Conservation (phyloP, 2,888 invertebrate genomes). For the Orthonychiurus folsomi region DNA sequence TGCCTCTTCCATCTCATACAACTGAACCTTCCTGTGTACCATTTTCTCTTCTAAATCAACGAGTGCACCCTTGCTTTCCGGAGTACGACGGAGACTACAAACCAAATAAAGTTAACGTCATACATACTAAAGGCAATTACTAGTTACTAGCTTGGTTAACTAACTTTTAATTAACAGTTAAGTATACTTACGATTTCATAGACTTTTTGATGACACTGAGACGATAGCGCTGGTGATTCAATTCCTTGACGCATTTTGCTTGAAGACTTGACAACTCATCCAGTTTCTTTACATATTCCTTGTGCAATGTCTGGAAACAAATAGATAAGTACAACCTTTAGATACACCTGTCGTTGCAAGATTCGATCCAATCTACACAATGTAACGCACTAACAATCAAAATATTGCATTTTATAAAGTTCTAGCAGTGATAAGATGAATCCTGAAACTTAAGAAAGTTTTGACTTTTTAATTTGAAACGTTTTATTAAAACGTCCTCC, state of each 20-base stretch:
- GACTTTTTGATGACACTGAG: conserved; percentile 69
- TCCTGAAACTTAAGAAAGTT: too few species aligned
- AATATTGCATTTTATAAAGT: conserved; percentile 2
- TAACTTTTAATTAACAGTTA: too few species aligned
- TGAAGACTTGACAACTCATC: conserved; percentile 76
- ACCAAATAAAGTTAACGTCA: too few species aligned
- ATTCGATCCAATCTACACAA: neutral
- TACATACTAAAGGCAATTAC: too few species aligned
- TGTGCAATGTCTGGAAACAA: conserved; percentile 63
- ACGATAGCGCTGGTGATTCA: conserved; percentile 84
- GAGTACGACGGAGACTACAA: conserved; percentile 27
- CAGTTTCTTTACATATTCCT: conserved; percentile 72
- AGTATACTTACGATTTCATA: conserved; percentile 66
- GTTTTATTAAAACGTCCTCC: too few species aligned
- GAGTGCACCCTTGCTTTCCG: conserved; percentile 45
- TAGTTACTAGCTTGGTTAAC: too few species aligned
- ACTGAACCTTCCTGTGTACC: conserved; percentile 69
- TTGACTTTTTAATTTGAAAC: too few species aligned
- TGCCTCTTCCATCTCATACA: conserved; percentile 85
- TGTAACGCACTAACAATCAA: too few species aligned
- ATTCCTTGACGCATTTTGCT: conserved; percentile 75
- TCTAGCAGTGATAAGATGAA: neutral
- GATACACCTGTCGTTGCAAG: neutral
- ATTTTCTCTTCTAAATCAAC: conserved; percentile 63
- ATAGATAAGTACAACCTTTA: conserved; percentile 15